Evolutionary conservation across 53 echinoderm and acorn worm species (phyloP).

Genomic region (Temnopleurus reevesii): DNA sequence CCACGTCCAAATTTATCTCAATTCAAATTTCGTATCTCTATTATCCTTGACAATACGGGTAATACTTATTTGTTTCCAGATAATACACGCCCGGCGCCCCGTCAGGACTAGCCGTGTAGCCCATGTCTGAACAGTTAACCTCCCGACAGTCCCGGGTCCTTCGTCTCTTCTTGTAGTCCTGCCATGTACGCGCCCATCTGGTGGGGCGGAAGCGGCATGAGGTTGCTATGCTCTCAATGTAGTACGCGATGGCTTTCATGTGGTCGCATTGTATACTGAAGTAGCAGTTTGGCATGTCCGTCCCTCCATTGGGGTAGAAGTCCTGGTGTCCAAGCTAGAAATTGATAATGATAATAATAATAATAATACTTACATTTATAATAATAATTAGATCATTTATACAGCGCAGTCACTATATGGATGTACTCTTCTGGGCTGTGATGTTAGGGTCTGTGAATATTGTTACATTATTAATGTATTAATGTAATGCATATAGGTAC

Average conservation of each 20-base stretch:
- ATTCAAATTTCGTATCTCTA: too few species aligned
- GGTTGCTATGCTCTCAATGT: constrained; percentile 22
- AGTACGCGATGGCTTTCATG: constrained; percentile 35
- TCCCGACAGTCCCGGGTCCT: background rate
- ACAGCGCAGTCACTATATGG: too few species aligned
- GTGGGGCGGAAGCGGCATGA: constrained; percentile 5
- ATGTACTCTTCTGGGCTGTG: too few species aligned
- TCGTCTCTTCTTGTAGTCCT: background rate
- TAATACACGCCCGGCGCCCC: background rate
- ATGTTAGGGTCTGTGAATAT: too few species aligned
- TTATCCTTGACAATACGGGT: background rate
- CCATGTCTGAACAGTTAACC: background rate
- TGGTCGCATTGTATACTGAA: constrained; percentile 17
- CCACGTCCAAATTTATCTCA: too few species aligned
- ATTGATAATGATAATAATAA: too few species aligned
- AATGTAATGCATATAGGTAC: too few species aligned
- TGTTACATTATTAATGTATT: too few species aligned
- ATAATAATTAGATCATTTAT: too few species aligned
- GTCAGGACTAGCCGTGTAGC: background rate
- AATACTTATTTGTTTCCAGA: background rate
- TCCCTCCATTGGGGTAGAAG: constrained; percentile 25
- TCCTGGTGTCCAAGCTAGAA: constrained; percentile 15
- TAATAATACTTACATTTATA: too few species aligned
- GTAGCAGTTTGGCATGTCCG: constrained; percentile 28
- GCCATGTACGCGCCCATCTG: background rate